Conservation (phyloP, 2,113 vertebrate genomes). For the Toxotes chatareus region DNA sequence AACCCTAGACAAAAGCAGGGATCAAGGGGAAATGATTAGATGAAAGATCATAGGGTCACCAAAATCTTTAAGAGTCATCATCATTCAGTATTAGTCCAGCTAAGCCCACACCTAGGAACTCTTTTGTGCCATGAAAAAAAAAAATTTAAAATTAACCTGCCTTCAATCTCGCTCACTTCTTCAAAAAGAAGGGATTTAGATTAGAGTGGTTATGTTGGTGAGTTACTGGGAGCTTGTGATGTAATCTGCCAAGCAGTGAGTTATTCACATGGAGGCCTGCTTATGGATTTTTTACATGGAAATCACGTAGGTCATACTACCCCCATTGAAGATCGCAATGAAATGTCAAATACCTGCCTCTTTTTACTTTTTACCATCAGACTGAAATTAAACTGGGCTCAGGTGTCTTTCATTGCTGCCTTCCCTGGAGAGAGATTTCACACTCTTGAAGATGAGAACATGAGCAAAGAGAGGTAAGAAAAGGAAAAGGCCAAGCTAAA, state of each 20-base stretch:
- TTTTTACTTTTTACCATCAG: neutral
- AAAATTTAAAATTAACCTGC: too few species aligned
- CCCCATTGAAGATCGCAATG: neutral
- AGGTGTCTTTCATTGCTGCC: neutral
- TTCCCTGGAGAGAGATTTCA: neutral
- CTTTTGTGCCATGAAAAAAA: neutral
- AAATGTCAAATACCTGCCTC: neutral
- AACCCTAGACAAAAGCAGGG: too few species aligned
- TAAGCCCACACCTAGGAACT: too few species aligned
- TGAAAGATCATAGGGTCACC: neutral
- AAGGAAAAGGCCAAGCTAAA: neutral
- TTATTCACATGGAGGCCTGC: neutral
- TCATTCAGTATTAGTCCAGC: neutral
- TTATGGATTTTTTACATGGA: neutral
- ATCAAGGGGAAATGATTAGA: neutral
- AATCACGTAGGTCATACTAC: neutral
- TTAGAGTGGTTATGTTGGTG: neutral
- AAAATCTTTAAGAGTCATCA: neutral
- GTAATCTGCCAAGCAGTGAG: neutral
- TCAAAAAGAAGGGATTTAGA: neutral
- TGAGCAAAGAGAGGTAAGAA: neutral
- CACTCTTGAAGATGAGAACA: neutral
- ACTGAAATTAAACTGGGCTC: constrained; percentile 4
- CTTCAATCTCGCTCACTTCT: neutral
- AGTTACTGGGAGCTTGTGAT: neutral